Base-by-base conservation (phyloP, 2,888 invertebrate genomes). In the Drosophila nigricruria region DNA sequence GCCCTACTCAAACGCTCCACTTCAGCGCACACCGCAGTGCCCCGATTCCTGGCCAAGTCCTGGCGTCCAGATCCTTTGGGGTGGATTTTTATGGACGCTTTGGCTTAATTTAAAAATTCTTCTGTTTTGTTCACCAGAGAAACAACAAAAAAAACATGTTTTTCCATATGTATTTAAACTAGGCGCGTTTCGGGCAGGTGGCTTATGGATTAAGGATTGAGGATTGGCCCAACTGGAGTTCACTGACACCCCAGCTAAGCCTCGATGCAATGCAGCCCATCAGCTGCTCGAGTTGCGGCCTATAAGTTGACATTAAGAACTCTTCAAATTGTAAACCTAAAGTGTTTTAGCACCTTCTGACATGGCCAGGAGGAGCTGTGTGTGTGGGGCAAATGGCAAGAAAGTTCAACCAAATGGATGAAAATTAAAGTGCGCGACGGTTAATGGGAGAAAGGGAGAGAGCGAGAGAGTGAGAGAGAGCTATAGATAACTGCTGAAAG, bases 31-130 rank as follows among this genome's bases (percentile, higher is more conserved):
- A 81, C 81, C 77, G 47, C 56, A 64, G 42, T 54, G 32, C 30
- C 52, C 30, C 42, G 58, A 60, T 40, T 56, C 25, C 49, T 25
- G 47, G 27, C 57, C 20, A 14, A 1, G 50, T 52, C 49, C 56
- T 61, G 70, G 45, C 63, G 25, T 71, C 64, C 79, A 71, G 81
- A 77, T 63, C 67, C 70, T 70, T 80, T 78, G 82, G 89, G 89
- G 86, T 86, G 84, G 85, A 80, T 84, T 86, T 81, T 80, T 73
- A 77, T 87, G 85, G 74, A 88, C 84, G 82, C 87, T 84, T 89
- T 87, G 75, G 78, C 87, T 87, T 88, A 80, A 89, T 87, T 84
- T 79, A 73, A 79, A 88, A 89, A 87, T 87, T 87, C 88, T 84
- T 87, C 86, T 81, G 78, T 83, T 88, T 82, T 72, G 70, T 64